Evolutionary conservation across 1,140 invertebrate species (phyloP), one percentile per base, ranked within the genome.

Genomic region (Armadillidium nasatum): DNA sequence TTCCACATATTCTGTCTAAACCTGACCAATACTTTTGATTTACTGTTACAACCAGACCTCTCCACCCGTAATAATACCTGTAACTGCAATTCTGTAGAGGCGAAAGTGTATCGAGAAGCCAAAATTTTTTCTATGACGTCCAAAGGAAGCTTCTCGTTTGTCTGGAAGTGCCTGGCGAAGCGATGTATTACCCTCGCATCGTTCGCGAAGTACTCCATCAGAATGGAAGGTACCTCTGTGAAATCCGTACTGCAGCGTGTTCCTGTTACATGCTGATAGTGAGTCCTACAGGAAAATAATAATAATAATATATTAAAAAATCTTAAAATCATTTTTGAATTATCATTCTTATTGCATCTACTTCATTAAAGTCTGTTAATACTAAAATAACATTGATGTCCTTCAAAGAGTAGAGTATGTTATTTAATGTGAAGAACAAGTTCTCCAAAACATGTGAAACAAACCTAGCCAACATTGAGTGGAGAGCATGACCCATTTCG

Each of bases 401-500:
- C 33, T 33, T 33, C 6, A 33, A 33, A n/a, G n/a, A n/a, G n/a
- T n/a, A 33, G 6, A 33, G 6, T 33, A 33, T 33, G 6, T 33
- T 33, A 1, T 6, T 33, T 33, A 3, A 33, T 33, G 33, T 33
- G 6, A 33, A 33, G 33, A 33, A 33, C 6, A 33, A 33, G 33
- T 33, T 33, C 1, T 33, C 2, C 33, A 33, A 33, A 33, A 33
- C 6, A 1, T 6, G 1, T 6, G 33, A 70, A 3, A 44, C 84
- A 44, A 88, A 90, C 76, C 94, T 88, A 9, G 93, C 97, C 72
- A 99, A 85, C 95, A 99, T 99, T 7, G 97, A 99, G 86, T 99
- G 98, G 88, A 99, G 92, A 7, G 97, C 98, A 87, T 99, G 98
- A 0, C 97, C 97, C 92, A 98, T 94, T 88, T 99, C 97, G 84